A percentile compares a stretch with the other conserved stretches of the same genome.
These are phyloP conservation scores for Dendronephthya gigantea DNA, from an alignment of 64 coral and sea anemone genomes.

Conservation along the genomic window DNA sequence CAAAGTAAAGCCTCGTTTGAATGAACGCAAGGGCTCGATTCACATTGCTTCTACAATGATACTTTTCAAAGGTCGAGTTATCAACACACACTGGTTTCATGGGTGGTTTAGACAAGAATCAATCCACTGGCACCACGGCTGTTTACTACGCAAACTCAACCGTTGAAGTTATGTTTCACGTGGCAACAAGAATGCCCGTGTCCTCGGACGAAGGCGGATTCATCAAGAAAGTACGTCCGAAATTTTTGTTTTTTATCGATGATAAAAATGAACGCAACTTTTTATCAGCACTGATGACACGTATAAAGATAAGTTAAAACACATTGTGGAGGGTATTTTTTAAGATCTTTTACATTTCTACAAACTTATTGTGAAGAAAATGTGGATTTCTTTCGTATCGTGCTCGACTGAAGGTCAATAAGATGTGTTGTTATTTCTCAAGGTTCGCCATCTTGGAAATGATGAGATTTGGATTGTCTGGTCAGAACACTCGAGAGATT, in stretches of 20 bases:
- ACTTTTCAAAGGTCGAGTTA: constrained; percentile 52
- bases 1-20: no score
- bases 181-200: constrained; percentile 81
- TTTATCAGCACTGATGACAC: no score
- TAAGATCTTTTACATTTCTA: no score
- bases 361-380: no score
- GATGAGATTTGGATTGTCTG: constrained; percentile 94
- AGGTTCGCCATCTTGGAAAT: constrained; percentile 97
- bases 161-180: constrained; percentile 85
- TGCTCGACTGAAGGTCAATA: no score
- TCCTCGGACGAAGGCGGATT: constrained; percentile 70
- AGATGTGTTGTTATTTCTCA: background rate
- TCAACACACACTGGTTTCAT: constrained; percentile 94
- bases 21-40: no score
- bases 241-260: background rate
- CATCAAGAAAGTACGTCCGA: constrained; percentile 56
- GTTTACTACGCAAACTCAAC: constrained; percentile 80
- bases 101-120: constrained; percentile 85
- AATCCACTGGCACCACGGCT: constrained; percentile 82
- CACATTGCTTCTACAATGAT: no score
- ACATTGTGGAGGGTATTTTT: no score
- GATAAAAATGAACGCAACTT: no score
- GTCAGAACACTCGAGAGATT: constrained; percentile 91
- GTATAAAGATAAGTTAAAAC: no score
- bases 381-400: no score